Percentiles rank a stretch among this genome's conserved stretches.
Conservation (phyloP, 2,797 vertebrate genomes). For the Protosalanx chinensis region DNA sequence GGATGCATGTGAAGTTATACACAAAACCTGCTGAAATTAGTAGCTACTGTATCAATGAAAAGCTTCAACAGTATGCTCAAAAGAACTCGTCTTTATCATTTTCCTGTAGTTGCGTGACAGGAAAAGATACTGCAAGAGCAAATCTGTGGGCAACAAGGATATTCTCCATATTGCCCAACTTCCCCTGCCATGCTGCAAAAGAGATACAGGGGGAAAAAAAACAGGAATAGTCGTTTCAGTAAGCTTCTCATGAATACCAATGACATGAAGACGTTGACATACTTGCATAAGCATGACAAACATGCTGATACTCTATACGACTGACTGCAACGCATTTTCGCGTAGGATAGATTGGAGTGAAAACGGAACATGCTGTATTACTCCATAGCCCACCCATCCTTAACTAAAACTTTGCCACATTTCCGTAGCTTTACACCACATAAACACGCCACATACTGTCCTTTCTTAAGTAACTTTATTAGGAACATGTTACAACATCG, state of each 20-base stretch:
- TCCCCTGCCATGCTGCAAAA: constrained; percentile 45
- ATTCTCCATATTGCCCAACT: constrained; percentile 61
- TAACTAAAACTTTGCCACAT: constrained; percentile 72
- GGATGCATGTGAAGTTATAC: too few species aligned
- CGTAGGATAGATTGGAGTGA: constrained; percentile 53
- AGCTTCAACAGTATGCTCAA: constrained; percentile 7
- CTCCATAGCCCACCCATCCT: constrained; percentile 45
- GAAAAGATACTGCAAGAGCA: constrained; percentile 54
- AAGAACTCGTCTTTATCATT: constrained; percentile 5
- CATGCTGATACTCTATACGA: not conserved
- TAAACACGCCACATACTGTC: constrained; percentile 17
- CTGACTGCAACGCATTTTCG: constrained; percentile 7
- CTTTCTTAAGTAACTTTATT: constrained; percentile 20
- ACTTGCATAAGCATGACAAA: not conserved
- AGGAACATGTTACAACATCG: not conserved
- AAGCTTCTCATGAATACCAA: not conserved
- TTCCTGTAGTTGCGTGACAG: constrained; percentile 39
- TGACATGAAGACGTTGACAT: not conserved
- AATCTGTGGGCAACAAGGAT: constrained; percentile 52
- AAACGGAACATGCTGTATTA: constrained; percentile 59
- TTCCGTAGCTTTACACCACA: constrained; percentile 73
- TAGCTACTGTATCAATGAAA: not conserved
- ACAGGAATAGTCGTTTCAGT: constrained; percentile 20
- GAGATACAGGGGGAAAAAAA: constrained; percentile 42
- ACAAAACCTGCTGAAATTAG: not conserved